phyloP scores from a whole-genome alignment of 2,797 vertebrate species.

The Sebastes wilsoni region DNA sequence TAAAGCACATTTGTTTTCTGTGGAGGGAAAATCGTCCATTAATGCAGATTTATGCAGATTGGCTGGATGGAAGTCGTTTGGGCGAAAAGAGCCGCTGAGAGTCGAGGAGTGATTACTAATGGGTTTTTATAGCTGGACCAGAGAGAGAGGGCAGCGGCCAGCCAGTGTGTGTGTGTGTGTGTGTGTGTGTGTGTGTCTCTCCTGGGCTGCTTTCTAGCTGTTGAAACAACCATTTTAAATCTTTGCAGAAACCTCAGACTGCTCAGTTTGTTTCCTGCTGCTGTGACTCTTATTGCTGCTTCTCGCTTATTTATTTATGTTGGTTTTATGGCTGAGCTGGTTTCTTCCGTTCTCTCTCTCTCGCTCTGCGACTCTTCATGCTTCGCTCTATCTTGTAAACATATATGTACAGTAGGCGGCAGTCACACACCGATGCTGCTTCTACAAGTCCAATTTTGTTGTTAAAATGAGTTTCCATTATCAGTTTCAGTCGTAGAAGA shows the following conservation, averaged over 20 bases:
- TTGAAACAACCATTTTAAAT: constrained; percentile 55
- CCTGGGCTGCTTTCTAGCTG: constrained; percentile 13
- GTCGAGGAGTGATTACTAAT: constrained; percentile 72
- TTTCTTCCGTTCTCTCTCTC: not conserved
- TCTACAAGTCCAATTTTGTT: not conserved
- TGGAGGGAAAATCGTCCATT: constrained; percentile 56
- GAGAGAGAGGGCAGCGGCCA: constrained; percentile 38
- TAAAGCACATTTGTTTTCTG: constrained; percentile 68
- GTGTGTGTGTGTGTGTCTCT: not conserved
- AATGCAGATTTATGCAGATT: constrained; percentile 77
- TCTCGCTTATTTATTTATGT: constrained; percentile 55
- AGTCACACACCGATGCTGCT: not conserved
- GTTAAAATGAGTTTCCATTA: not conserved
- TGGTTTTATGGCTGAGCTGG: constrained; percentile 21
- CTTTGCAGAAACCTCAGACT: constrained; percentile 20
- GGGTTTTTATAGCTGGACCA: constrained; percentile 61
- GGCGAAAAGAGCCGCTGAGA: constrained; percentile 66
- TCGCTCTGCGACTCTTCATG: not conserved
- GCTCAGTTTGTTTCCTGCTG: constrained; percentile 29
- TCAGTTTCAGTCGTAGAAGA: not conserved
- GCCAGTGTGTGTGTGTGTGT: not conserved
- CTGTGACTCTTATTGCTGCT: constrained; percentile 27
- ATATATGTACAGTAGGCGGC: not conserved
- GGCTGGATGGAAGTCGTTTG: constrained; percentile 68
- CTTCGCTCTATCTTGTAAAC: not conserved